Evolutionary conservation across 2,888 invertebrate genomes (phyloP).

Genomic region (Phyllotreta striolata): DNA sequence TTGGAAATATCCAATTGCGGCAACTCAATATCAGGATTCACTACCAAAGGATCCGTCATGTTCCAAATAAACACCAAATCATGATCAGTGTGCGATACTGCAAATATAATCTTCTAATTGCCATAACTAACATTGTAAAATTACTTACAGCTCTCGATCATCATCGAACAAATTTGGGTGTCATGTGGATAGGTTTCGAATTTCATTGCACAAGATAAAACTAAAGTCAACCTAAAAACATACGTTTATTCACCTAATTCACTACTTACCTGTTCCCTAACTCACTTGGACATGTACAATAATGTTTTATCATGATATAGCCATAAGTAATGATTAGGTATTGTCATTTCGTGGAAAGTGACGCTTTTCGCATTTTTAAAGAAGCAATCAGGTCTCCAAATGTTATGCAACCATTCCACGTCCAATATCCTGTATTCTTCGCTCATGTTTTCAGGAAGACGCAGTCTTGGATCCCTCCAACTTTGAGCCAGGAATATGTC

Average conservation of each 20-base stretch:
- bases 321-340: constrained; percentile 93
- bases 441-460: constrained; percentile 93
- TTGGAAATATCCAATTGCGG: constrained; percentile 88
- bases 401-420: constrained; percentile 88
- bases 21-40: constrained; percentile 86
- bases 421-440: constrained; percentile 90
- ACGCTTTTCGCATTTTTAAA: constrained; percentile 94
- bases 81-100: constrained; percentile 89
- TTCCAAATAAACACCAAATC: constrained; percentile 92
- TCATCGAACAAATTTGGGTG: constrained; percentile 92
- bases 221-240: constrained; percentile 77
- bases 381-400: constrained; percentile 93
- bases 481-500: constrained; percentile 93
- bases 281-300: constrained; percentile 92
- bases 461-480: constrained; percentile 88
- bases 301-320: constrained; percentile 90
- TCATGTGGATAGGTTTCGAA: constrained; percentile 94
- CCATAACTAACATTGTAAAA: constrained; percentile 19
- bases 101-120: constrained; percentile 43
- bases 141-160: constrained; percentile 91
- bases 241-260: background rate
- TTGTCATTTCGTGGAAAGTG: constrained; percentile 93
- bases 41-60: constrained; percentile 84
- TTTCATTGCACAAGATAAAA: constrained; percentile 93
- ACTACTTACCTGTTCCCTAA: background rate